phyloP scores from a whole-genome alignment of 2,113 vertebrate genomes.

The Crocuta crocuta region DNA sequence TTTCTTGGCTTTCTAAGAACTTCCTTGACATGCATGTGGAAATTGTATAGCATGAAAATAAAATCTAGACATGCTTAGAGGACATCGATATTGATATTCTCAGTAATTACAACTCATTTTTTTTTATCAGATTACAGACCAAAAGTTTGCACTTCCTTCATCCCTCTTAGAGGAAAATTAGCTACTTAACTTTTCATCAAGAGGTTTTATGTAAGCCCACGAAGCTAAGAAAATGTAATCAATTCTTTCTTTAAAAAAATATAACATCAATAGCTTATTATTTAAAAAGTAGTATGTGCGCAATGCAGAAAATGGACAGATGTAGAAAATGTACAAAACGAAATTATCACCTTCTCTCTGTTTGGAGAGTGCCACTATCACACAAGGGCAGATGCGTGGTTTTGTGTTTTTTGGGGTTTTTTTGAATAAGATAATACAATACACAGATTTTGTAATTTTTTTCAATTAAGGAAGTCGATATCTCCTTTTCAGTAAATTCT shows the following conservation, averaged over 20 bases:
- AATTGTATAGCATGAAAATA: neutral
- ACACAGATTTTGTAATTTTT: neutral
- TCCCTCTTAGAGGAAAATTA: neutral
- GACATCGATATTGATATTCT: neutral
- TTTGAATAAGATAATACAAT: neutral
- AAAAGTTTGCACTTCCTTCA: neutral
- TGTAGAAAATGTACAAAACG: neutral
- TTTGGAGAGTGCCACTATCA: neutral
- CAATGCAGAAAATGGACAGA: neutral
- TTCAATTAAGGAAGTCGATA: neutral
- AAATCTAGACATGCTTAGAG: neutral
- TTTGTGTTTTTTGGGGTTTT: neutral
- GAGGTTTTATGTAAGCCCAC: neutral
- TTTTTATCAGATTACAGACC: neutral
- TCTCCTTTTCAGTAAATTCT: neutral
- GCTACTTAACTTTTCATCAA: neutral
- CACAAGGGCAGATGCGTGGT: too few species aligned
- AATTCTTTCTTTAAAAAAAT: conserved; percentile 14
- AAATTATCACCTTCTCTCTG: neutral
- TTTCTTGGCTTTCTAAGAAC: neutral
- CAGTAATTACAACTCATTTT: neutral
- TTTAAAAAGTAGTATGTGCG: neutral
- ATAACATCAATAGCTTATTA: neutral
- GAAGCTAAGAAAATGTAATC: neutral
- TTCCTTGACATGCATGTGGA: neutral